phyloP scores from a whole-genome alignment of 2,113 vertebrate genomes.

The Erinaceus europaeus region DNA sequence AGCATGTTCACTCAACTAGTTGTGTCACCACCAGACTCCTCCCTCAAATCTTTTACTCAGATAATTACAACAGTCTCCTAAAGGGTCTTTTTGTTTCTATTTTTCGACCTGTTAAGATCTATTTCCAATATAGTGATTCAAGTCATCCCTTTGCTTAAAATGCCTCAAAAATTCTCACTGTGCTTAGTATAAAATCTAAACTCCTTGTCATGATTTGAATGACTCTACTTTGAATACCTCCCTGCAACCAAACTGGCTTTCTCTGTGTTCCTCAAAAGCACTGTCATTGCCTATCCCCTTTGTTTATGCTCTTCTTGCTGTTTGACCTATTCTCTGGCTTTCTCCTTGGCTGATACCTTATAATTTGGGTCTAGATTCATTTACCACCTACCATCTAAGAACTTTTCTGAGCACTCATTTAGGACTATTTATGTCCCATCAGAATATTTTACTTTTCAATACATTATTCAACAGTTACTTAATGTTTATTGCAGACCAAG shows the following conservation, averaged over 20 bases:
- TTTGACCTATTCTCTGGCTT: background rate
- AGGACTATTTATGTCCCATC: background rate
- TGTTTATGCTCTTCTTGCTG: background rate
- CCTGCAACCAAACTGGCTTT: background rate
- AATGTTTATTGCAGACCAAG: background rate
- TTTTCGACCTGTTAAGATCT: background rate
- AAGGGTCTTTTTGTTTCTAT: background rate
- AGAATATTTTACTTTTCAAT: constrained; percentile 1
- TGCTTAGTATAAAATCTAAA: background rate
- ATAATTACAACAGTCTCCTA: background rate
- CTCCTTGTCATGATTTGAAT: background rate
- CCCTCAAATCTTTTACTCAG: background rate
- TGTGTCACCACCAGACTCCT: too few relatives aligned
- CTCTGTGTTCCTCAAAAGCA: background rate
- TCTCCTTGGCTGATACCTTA: background rate
- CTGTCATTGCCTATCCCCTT: background rate
- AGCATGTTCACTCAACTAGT: too few relatives aligned
- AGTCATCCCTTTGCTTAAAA: background rate
- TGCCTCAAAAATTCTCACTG: background rate
- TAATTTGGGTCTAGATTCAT: background rate
- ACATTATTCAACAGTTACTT: background rate
- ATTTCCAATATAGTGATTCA: background rate
- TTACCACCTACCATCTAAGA: background rate
- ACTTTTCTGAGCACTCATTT: background rate
- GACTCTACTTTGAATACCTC: background rate